phyloP scores from a whole-genome alignment of 2,797 vertebrate species.

The Sylvia borin region DNA sequence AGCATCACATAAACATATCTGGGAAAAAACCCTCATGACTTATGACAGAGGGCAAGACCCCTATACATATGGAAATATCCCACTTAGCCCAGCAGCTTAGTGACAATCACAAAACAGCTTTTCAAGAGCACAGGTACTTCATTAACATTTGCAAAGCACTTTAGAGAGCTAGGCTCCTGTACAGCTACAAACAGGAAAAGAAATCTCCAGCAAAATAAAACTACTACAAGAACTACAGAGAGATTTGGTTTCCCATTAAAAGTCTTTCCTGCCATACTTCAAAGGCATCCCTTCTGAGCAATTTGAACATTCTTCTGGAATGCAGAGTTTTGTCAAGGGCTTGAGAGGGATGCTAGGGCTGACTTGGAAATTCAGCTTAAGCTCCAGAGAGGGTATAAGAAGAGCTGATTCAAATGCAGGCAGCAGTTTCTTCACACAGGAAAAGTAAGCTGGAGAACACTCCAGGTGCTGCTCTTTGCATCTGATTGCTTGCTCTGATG shows the following conservation, averaged over 20 bases:
- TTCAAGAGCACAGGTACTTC: neutral
- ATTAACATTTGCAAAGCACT: slow-evolving; percentile 29
- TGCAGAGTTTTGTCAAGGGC: neutral
- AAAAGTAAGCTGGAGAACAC: neutral
- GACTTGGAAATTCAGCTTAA: neutral
- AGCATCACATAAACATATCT: neutral
- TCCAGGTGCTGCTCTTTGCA: neutral
- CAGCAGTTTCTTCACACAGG: neutral
- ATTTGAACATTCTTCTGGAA: neutral
- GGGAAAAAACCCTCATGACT: neutral
- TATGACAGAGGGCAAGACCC: neutral
- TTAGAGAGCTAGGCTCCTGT: neutral
- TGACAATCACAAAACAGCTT: neutral
- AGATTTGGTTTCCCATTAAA: neutral
- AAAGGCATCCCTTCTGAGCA: neutral
- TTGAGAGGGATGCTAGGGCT: neutral
- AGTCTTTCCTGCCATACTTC: neutral
- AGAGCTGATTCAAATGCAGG: slow-evolving; percentile 10
- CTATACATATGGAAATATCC: neutral
- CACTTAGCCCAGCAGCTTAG: neutral
- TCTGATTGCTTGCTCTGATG: neutral
- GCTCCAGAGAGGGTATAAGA: neutral
- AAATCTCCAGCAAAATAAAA: neutral
- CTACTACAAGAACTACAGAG: neutral
- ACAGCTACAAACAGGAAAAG: neutral